phyloP scores from a whole-genome alignment of 2,888 invertebrate species.

The Melieria picta region DNA sequence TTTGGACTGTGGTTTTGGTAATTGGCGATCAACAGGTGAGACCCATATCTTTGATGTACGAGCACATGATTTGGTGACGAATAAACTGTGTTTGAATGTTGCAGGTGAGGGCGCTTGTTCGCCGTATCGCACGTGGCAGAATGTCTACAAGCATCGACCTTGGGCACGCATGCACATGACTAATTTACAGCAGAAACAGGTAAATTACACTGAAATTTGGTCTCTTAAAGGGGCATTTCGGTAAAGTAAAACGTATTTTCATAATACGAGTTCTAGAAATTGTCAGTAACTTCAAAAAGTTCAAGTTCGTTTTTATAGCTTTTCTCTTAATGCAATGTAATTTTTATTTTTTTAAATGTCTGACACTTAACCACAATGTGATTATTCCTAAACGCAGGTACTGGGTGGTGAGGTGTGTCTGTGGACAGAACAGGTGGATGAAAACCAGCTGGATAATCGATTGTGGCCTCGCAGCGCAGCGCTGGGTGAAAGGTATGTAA shows the following conservation, averaged over 20 bases:
- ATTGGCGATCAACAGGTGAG: constrained; percentile 77
- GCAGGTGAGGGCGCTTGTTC: constrained; percentile 84
- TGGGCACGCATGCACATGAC: constrained; percentile 70
- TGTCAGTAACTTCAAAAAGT: not conserved
- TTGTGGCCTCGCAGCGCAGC: constrained; percentile 87
- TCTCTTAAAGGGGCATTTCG: too few relatives aligned
- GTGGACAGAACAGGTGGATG: constrained; percentile 86
- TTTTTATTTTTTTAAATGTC: too few relatives aligned
- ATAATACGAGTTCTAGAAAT: too few relatives aligned
- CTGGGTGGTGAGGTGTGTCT: constrained; percentile 83
- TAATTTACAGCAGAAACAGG: constrained; percentile 60
- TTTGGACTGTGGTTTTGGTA: constrained; percentile 87
- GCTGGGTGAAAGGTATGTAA: constrained; percentile 74
- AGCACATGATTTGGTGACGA: not conserved
- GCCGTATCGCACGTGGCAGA: constrained; percentile 89
- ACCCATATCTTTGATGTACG: not conserved
- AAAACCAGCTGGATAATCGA: constrained; percentile 78
- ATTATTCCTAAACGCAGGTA: constrained; percentile 48
- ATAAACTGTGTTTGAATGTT: constrained; percentile 5
- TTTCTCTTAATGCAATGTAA: not conserved
- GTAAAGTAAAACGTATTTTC: too few relatives aligned
- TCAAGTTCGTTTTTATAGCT: not conserved
- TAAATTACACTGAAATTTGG: constrained; percentile 32
- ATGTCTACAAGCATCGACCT: constrained; percentile 84
- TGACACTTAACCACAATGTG: not conserved